phyloP scores from a whole-genome alignment of 2,797 vertebrate species.

The Threskiornis aethiopicus region DNA sequence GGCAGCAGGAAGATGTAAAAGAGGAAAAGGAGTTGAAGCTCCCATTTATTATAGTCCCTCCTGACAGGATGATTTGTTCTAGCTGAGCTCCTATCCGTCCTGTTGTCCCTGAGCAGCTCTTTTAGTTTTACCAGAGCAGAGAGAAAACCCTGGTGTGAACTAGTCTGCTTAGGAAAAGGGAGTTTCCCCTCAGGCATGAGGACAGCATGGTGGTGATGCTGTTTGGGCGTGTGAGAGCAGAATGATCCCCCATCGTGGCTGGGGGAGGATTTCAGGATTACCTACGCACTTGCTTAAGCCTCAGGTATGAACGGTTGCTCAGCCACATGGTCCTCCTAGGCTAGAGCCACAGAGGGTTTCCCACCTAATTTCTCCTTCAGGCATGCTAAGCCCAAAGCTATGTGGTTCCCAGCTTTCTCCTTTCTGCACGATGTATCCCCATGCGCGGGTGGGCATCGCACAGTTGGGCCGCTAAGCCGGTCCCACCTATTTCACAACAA shows the following conservation, averaged over 20 bases:
- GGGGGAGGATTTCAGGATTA: not conserved
- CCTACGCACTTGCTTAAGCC: not conserved
- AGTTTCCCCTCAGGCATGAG: not conserved
- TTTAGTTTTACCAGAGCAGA: not conserved
- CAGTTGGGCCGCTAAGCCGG: not conserved
- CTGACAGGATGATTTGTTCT: not conserved
- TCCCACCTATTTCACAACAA: not conserved
- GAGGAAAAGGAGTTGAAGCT: not conserved
- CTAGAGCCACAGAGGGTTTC: not conserved
- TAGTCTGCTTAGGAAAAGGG: not conserved
- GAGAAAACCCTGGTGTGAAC: not conserved
- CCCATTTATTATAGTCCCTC: not conserved
- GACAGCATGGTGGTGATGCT: not conserved
- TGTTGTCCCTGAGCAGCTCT: not conserved
- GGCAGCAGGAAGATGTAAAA: not conserved
- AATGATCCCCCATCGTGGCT: not conserved
- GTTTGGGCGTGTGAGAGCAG: not conserved
- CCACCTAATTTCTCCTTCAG: not conserved
- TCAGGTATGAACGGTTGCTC: not conserved
- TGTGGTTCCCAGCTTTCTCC: not conserved
- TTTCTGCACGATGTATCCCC: not conserved
- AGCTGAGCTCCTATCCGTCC: not conserved
- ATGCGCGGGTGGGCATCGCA: accelerated
- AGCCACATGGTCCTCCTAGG: not conserved
- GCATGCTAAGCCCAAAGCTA: not conserved